These are phyloP conservation scores for Plemyria rubiginata DNA, from an alignment of 2,888 invertebrate species.

Conservation along the genomic window DNA sequence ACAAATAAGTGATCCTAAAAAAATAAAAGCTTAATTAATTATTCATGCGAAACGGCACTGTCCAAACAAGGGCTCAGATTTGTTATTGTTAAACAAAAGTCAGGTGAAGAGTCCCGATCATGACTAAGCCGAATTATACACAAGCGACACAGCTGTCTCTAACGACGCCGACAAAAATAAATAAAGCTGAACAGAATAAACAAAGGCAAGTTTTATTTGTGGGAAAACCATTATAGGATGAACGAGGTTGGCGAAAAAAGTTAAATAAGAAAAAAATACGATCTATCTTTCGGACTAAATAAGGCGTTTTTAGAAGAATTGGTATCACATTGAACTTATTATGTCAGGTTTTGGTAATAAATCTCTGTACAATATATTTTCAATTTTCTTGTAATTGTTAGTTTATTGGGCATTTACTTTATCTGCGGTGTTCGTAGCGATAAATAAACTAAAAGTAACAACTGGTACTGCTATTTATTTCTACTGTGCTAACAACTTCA, in stretches of 20 bases:
- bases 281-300: constrained; percentile 51
- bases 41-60: constrained; percentile 12
- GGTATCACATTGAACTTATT: constrained; percentile 37
- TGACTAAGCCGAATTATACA: constrained; percentile 71
- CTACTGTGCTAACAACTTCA: no score
- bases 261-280: constrained; percentile 61
- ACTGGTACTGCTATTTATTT: no score
- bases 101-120: constrained; percentile 62
- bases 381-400: no score
- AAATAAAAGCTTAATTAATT: constrained; percentile 3
- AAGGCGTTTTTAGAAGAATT: constrained; percentile 38
- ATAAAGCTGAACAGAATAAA: constrained; percentile 71
- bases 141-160: constrained; percentile 70
- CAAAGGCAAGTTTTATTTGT: constrained; percentile 74
- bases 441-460: no score
- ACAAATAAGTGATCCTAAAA: constrained; percentile 2
- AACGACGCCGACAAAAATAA: constrained; percentile 69
- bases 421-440: no score
- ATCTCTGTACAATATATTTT: no score
- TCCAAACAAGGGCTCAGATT: constrained; percentile 42
- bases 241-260: constrained; percentile 60
- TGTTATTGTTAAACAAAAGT: constrained; percentile 50
- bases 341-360: constrained; percentile 32
- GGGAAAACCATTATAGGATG: constrained; percentile 74
- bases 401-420: neutral